These are phyloP conservation scores for Enteromius treurensis DNA, from an alignment of 2,797 vertebrate species.

Conservation along the genomic window DNA sequence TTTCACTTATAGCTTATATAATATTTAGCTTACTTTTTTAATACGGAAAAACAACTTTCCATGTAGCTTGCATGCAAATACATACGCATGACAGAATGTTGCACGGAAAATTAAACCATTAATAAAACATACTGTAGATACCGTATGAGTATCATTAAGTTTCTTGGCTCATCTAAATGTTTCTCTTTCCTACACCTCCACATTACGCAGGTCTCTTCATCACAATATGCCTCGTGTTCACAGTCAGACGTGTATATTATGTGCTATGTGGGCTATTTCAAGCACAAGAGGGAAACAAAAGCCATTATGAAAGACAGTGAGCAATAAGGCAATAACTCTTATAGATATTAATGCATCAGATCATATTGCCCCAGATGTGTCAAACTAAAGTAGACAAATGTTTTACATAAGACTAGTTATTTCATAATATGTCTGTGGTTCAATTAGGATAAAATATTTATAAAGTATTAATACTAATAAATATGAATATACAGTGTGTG, in stretches of 20 bases:
- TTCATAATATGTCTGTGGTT: background rate
- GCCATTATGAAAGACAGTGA: slow-evolving; percentile 24
- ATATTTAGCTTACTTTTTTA: background rate
- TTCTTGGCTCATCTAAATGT: background rate
- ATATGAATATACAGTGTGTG: background rate
- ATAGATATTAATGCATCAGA: slow-evolving; percentile 2
- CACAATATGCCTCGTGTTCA: slow-evolving; percentile 22
- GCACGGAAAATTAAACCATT: background rate
- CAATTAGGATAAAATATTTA: background rate
- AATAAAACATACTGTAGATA: background rate
- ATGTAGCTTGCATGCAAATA: background rate
- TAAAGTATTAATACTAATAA: background rate
- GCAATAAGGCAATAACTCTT: slow-evolving; percentile 19
- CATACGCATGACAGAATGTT: background rate
- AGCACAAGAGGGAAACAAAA: slow-evolving; percentile 26
- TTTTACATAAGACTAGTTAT: background rate
- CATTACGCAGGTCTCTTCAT: slow-evolving; percentile 16
- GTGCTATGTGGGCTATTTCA: slow-evolving; percentile 24
- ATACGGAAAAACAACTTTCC: background rate
- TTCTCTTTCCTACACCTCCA: slow-evolving; percentile 24
- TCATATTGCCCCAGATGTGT: slow-evolving; percentile 15
- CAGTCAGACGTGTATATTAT: background rate
- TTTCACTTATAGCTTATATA: background rate
- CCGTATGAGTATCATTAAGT: background rate
- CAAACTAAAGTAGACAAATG: background rate